A percentile compares a stretch with the other conserved stretches of the same genome.
phyloP scores from a whole-genome alignment of 1,140 invertebrate species.

The Caenorhabditis tropicalis region DNA sequence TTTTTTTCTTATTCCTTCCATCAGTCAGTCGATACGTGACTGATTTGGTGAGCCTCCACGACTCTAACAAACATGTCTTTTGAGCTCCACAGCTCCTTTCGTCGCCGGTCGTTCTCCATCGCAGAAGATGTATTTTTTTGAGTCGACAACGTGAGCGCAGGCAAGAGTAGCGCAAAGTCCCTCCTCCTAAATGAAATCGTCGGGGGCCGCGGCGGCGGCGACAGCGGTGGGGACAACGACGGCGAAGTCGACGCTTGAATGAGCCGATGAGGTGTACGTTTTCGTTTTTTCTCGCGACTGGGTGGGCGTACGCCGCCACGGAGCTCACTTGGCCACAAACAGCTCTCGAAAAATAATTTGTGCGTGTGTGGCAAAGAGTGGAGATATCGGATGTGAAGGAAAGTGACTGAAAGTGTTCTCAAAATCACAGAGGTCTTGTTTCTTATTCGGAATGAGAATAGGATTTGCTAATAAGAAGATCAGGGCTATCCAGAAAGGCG shows the following conservation, averaged over 20 bases:
- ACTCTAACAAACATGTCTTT: background rate
- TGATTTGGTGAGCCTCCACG: background rate
- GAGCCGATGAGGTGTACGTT: constrained; percentile 41
- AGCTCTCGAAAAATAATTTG: background rate
- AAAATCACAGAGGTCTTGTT: no score
- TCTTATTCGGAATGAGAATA: no score
- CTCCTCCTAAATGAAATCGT: constrained; percentile 32
- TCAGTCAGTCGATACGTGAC: background rate
- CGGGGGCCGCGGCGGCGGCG: background rate
- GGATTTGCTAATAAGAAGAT: no score
- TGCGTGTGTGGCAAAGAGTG: background rate
- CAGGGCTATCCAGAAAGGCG: no score
- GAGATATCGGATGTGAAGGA: background rate
- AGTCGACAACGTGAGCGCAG: background rate
- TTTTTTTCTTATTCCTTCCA: background rate
- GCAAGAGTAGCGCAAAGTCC: background rate
- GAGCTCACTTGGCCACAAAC: background rate
- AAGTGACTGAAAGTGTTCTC: background rate
- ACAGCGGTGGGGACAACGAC: background rate
- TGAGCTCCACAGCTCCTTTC: background rate
- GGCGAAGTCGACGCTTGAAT: constrained; percentile 27
- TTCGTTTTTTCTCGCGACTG: background rate
- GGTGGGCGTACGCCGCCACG: background rate
- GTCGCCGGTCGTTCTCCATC: background rate
- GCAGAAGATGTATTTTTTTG: background rate